Evolutionary conservation across 2,797 vertebrate species (phyloP), one percentile per base, ranked within the genome.

Genomic region (Fistularia commersonii): DNA sequence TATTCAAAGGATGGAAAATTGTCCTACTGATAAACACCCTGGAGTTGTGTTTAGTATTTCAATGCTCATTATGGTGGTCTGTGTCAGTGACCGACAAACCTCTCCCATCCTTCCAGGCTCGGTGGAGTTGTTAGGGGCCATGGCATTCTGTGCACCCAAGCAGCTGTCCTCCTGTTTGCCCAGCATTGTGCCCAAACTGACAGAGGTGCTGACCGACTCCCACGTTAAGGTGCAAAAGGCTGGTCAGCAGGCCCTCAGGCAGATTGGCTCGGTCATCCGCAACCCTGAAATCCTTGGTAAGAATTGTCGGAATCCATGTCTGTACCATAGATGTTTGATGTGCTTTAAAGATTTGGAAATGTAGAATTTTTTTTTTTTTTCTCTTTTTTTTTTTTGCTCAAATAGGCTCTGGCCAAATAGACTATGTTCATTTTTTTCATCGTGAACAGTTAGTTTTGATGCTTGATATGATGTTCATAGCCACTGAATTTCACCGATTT

Each of bases 201-300:
- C 97, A 0, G 97, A 98, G 76, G 97, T 99, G 79, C 90, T 99
- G 62, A 99, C 97, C 0, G 97, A 99, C 83, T 99, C 97, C 8
- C 97, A 99, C 0, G 95, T 99, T 53, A 99, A 99, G 87, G 97
- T 99, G 72, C 97, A 99, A 88, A 98, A 98, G 55, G 97, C 97
- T 0, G 97, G 97, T 6, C 96, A 99, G 77, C 97, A 99, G 70
- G 97, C 97, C 0, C 91, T 99, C 7, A 87, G 97, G 45, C 97
- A 93, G 81, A 99, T 99, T 0, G 97, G 97, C 48, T 97, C 97
- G 0, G 97, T 99, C 81, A 98, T 99, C 84, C 92, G 97, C 54
- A 99, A 99, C 74, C 97, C 97, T 0, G 97, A 99, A 84, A 99
- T 99, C 80, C 82, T 97, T 36, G 97, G 97, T 99, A 84, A 72